Conservation (phyloP, 2,888 invertebrate species). For the Cheilosia urbana region DNA sequence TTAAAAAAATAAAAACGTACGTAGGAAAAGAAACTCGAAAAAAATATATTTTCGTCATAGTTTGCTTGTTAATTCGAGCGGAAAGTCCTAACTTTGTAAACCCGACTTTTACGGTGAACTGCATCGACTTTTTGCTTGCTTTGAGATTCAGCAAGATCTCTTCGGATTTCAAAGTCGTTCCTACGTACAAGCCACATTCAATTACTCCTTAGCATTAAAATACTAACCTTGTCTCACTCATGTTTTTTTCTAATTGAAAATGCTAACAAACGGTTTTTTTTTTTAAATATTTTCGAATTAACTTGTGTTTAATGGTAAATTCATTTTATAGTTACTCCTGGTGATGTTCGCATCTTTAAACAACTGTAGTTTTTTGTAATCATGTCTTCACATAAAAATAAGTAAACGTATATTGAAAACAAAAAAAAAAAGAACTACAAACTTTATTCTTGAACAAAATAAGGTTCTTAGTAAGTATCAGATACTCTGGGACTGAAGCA, state of each 20-base stretch:
- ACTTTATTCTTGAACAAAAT: constrained; percentile 16
- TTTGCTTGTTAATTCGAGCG: too few relatives aligned
- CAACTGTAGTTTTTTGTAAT: constrained; percentile 53
- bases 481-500: constrained; percentile 53
- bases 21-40: not conserved
- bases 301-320: constrained; percentile 50
- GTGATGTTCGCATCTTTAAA: constrained; percentile 74
- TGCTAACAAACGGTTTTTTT: constrained; percentile 38
- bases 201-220: not conserved
- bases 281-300: constrained; percentile 27
- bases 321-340: constrained; percentile 73
- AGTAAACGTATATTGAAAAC: not conserved
- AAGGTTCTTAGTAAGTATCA: constrained; percentile 66
- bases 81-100: too few relatives aligned
- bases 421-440: constrained; percentile 21
- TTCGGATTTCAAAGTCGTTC: not conserved
- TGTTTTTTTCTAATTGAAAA: constrained; percentile 11
- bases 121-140: too few relatives aligned
- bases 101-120: too few relatives aligned
- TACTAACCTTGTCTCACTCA: constrained; percentile 17
- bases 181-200: constrained; percentile 5
- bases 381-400: constrained; percentile 34
- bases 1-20: constrained; percentile 7
- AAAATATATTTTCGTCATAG: too few relatives aligned
- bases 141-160: too few relatives aligned